phyloP scores from a whole-genome alignment of 2,113 vertebrate genomes.

The Cnemophilus loriae region DNA sequence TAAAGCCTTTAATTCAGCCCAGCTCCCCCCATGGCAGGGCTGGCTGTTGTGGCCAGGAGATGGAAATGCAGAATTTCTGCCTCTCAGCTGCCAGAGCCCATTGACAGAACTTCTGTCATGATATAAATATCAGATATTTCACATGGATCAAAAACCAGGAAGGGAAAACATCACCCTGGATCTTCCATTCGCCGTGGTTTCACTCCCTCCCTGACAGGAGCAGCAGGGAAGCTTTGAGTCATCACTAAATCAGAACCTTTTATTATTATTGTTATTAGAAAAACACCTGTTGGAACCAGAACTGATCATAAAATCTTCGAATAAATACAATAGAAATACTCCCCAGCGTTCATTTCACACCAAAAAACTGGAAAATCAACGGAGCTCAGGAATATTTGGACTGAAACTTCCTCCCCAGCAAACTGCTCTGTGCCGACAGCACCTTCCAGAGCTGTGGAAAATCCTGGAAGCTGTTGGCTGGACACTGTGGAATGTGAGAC shows the following conservation, averaged over 20 bases:
- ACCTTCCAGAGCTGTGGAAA: accelerated
- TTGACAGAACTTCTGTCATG: background rate
- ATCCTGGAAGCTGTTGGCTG: background rate
- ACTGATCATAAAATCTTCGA: background rate
- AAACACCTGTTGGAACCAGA: background rate
- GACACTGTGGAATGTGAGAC: background rate
- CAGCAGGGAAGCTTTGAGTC: background rate
- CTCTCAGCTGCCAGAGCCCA: background rate
- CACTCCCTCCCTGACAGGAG: background rate
- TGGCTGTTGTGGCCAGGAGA: background rate
- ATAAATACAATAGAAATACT: background rate
- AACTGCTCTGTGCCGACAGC: background rate
- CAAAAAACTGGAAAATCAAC: background rate
- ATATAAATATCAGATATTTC: background rate
- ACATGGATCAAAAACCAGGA: background rate
- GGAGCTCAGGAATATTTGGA: accelerated
- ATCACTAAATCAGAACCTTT: background rate
- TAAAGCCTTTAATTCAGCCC: background rate
- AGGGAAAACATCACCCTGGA: background rate
- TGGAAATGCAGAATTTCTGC: background rate
- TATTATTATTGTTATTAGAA: background rate
- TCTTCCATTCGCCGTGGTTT: background rate
- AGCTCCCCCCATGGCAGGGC: background rate
- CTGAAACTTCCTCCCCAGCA: background rate
- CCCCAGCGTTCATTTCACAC: background rate